Evolutionary conservation across 2,113 vertebrate species (phyloP).

Genomic region (Neodontobutis hainanensis): DNA sequence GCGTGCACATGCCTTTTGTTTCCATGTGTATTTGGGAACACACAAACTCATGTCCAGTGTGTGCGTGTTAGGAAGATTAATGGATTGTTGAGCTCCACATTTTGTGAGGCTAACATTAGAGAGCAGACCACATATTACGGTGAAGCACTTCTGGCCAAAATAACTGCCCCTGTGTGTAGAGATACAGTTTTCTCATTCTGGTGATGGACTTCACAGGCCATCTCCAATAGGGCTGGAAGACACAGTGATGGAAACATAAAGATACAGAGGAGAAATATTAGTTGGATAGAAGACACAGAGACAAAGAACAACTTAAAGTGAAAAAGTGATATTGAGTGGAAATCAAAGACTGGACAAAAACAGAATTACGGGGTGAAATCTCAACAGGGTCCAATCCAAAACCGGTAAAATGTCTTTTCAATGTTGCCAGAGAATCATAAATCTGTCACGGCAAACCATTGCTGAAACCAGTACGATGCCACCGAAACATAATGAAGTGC

Average conservation of each 20-base stretch:
- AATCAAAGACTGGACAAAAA: conserved; percentile 36
- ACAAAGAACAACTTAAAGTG: conserved; percentile 46
- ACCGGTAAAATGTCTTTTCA: conserved; percentile 37
- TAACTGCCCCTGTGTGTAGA: conserved; percentile 39
- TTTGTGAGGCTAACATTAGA: conserved; percentile 48
- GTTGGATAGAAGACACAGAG: conserved; percentile 28
- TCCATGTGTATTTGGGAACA: conserved; percentile 30
- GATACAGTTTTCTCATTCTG: conserved; percentile 53
- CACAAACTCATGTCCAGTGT: not conserved
- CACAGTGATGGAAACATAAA: conserved; percentile 34
- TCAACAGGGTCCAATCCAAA: conserved; percentile 28
- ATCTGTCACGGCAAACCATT: conserved; percentile 45
- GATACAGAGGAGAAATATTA: conserved; percentile 53
- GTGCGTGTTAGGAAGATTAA: conserved; percentile 47
- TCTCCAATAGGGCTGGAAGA: conserved; percentile 30
- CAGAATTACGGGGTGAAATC: conserved; percentile 34
- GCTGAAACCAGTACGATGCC: conserved; percentile 45
- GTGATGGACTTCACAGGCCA: conserved; percentile 39
- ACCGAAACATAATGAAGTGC: conserved; percentile 55
- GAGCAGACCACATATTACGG: conserved; percentile 48
- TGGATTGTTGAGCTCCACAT: conserved; percentile 46
- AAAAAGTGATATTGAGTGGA: conserved; percentile 40
- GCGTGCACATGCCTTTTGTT: conserved; percentile 19
- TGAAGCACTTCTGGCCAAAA: conserved; percentile 44
- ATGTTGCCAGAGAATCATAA: conserved; percentile 48